Conservation (phyloP, 2,797 vertebrate genomes). For the Tangara arthus region DNA sequence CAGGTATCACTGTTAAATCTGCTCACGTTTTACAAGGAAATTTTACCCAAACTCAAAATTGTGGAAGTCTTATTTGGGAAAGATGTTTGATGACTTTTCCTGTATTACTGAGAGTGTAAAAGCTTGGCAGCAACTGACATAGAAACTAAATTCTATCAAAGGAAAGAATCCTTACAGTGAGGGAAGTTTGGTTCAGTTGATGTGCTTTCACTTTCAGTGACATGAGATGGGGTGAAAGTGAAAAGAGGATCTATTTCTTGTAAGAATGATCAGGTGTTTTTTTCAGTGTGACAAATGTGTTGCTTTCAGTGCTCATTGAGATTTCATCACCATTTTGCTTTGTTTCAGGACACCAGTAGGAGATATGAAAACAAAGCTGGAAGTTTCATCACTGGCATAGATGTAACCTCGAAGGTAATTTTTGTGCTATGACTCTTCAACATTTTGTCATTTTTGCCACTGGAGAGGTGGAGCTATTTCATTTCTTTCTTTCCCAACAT, state of each 20-base stretch:
- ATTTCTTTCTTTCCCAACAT: background rate
- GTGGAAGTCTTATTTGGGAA: background rate
- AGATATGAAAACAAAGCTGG: slow-evolving; percentile 96
- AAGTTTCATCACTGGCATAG: slow-evolving; percentile 95
- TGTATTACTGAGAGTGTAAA: background rate
- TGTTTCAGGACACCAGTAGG: slow-evolving; percentile 87
- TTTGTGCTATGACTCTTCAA: background rate
- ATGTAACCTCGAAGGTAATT: slow-evolving; percentile 91
- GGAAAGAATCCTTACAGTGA: background rate
- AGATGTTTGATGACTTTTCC: background rate
- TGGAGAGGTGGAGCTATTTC: background rate
- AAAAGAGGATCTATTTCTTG: background rate
- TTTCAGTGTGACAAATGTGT: background rate
- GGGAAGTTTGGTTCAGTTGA: background rate
- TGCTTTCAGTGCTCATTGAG: background rate
- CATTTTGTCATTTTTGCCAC: background rate
- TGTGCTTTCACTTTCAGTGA: background rate
- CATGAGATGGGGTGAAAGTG: background rate
- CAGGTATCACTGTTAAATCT: background rate
- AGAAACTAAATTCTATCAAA: background rate
- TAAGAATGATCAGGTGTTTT: background rate
- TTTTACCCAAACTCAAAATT: background rate
- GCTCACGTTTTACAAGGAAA: background rate
- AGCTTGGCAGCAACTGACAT: background rate
- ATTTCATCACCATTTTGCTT: background rate